phyloP scores from a whole-genome alignment of 2,888 invertebrate genomes.

The Eristalis tenax region DNA sequence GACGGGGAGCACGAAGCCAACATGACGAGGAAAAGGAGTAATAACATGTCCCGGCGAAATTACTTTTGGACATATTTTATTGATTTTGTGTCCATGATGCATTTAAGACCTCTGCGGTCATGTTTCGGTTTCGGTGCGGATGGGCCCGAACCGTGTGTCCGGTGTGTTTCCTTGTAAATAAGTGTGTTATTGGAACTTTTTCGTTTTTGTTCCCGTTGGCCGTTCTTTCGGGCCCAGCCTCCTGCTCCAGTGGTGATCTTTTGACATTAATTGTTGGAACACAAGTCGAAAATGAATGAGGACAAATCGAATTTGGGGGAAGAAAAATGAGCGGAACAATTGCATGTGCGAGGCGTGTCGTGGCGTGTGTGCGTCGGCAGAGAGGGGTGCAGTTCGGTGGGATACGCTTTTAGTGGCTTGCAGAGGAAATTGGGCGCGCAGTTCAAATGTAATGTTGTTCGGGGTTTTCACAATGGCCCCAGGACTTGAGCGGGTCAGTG shows the following conservation, averaged over 20 bases:
- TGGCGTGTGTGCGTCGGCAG: not conserved
- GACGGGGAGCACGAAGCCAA: constrained; percentile 11
- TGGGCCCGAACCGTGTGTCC: not conserved
- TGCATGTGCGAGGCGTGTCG: constrained; percentile 1
- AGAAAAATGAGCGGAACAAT: constrained; percentile 43
- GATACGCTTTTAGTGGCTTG: constrained; percentile 12
- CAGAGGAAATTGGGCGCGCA: constrained; percentile 20
- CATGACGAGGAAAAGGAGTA: constrained; percentile 63
- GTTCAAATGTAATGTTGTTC: constrained; percentile 25
- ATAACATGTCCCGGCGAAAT: constrained; percentile 71
- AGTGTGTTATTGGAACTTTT: constrained; percentile 51
- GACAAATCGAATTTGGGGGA: constrained; percentile 62
- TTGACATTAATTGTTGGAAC: constrained; percentile 68
- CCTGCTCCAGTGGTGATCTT: constrained; percentile 57
- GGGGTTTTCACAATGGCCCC: constrained; percentile 8
- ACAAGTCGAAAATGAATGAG: constrained; percentile 62
- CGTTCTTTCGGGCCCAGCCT: not conserved
- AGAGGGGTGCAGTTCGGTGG: not conserved
- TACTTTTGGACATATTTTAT: constrained; percentile 72
- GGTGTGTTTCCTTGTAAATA: constrained; percentile 39
- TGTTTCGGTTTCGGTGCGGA: constrained; percentile 18
- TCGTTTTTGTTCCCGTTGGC: not conserved
- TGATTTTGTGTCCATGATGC: constrained; percentile 66
- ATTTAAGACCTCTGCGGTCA: constrained; percentile 66
- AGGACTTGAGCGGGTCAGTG: constrained; percentile 13